Percentiles rank a stretch among this genome's conserved stretches.
Conservation (phyloP, 2,888 invertebrate species). For the Amaurobius ferox region DNA sequence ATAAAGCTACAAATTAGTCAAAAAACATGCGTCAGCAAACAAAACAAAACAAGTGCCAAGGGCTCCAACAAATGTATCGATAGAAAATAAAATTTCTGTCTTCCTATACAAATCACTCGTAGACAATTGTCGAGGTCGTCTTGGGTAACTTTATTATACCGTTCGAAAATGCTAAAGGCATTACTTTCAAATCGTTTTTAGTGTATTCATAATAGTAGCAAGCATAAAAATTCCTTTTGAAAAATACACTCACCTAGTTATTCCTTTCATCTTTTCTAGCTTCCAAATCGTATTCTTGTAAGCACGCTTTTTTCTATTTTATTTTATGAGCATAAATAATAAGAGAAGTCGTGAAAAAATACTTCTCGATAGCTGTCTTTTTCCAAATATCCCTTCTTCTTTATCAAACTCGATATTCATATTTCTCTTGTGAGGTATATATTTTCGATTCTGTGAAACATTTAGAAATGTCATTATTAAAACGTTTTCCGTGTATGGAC, state of each 20-base stretch:
- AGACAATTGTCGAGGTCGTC: background rate
- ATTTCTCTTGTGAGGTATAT: conserved; percentile 3
- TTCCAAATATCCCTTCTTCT: conserved; percentile 3
- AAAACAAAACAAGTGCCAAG: no score
- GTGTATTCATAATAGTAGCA: background rate
- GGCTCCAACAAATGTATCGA: no score
- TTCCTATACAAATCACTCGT: conserved; percentile 4
- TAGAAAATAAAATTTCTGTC: background rate
- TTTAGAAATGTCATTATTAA: background rate
- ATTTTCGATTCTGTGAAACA: background rate
- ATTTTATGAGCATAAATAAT: conserved; percentile 14
- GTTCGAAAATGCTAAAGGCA: background rate
- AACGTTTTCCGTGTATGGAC: no score
- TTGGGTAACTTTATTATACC: conserved; percentile 2
- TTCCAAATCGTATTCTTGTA: background rate
- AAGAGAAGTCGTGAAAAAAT: conserved; percentile 2
- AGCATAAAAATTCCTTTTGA: conserved; percentile 12
- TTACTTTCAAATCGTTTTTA: background rate
- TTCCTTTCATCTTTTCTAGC: background rate
- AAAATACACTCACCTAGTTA: conserved; percentile 11
- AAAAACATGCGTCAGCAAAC: no score
- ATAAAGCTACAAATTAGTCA: no score
- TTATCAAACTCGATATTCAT: conserved; percentile 14
- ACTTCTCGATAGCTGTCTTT: conserved; percentile 1
- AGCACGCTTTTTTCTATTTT: background rate